These are phyloP conservation scores for Elymnias hypermnestra DNA, from an alignment of 1,140 invertebrate species.

Conservation along the genomic window DNA sequence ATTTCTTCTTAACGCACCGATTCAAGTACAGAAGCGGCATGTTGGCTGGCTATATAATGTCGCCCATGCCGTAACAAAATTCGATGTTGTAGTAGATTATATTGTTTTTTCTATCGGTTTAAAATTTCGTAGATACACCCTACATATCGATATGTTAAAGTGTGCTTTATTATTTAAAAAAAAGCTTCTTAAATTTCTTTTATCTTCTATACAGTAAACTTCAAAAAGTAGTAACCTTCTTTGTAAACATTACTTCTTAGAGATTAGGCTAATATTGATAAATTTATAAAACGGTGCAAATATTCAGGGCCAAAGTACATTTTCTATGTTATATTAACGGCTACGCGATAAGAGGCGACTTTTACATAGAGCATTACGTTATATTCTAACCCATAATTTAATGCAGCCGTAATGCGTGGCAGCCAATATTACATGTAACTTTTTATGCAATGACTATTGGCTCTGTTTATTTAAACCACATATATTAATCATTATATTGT, in stretches of 20 bases:
- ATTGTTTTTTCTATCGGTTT: background rate
- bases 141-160: background rate
- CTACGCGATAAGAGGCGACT: no score
- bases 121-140: background rate
- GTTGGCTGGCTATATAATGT: background rate
- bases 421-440: no score
- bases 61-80: background rate
- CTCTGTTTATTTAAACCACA: no score
- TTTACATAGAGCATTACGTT: no score
- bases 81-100: background rate
- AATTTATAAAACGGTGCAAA: background rate
- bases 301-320: background rate
- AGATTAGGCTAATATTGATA: background rate
- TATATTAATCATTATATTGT: no score
- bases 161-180: background rate
- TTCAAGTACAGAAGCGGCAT: background rate
- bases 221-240: no score
- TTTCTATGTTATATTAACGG: no score
- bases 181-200: no score
- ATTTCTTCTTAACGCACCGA: background rate
- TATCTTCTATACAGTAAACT: no score
- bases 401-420: no score
- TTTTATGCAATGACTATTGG: no score
- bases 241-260: constrained; percentile 6
- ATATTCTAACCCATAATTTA: no score